A percentile compares a stretch with the other conserved stretches of the same genome.
Evolutionary conservation across 2,797 vertebrate species (phyloP).

Genomic region (Thripadectes ignobilis): DNA sequence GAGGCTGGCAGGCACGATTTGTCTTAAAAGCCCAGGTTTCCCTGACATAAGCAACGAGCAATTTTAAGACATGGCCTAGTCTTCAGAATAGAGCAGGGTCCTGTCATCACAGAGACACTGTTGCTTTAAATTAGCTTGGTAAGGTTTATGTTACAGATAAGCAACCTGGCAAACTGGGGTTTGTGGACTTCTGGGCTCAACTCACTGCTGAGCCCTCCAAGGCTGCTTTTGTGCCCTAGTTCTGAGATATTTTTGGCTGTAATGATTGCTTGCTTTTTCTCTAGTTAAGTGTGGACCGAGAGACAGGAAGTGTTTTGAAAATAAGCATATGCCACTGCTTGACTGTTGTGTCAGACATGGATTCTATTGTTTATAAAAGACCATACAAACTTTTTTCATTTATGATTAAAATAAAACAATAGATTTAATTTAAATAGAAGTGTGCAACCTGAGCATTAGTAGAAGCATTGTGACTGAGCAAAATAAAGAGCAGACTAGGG

Average conservation of each 20-base stretch:
- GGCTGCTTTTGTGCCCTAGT: background rate
- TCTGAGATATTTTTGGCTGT: slow-evolving; percentile 8
- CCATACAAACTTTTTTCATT: background rate
- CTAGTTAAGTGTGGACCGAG: background rate
- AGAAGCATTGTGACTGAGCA: background rate
- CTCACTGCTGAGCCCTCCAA: background rate
- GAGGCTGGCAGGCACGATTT: accelerated
- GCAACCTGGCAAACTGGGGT: background rate
- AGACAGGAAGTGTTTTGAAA: slow-evolving; percentile 2
- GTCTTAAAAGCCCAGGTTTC: background rate
- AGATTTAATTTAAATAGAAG: background rate
- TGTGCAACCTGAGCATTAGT: background rate
- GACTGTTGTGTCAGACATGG: background rate
- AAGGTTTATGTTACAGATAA: background rate
- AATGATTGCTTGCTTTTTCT: background rate
- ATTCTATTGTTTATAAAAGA: background rate
- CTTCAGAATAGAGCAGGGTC: background rate
- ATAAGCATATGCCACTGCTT: background rate
- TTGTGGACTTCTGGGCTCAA: background rate
- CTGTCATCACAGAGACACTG: background rate
- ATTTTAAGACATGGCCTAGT: background rate
- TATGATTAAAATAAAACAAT: background rate
- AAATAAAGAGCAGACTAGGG: background rate
- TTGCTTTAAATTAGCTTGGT: background rate
- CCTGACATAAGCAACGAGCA: background rate